Conservation (phyloP, 1,140 invertebrate genomes). For the Cyphomyrmex costatus region DNA sequence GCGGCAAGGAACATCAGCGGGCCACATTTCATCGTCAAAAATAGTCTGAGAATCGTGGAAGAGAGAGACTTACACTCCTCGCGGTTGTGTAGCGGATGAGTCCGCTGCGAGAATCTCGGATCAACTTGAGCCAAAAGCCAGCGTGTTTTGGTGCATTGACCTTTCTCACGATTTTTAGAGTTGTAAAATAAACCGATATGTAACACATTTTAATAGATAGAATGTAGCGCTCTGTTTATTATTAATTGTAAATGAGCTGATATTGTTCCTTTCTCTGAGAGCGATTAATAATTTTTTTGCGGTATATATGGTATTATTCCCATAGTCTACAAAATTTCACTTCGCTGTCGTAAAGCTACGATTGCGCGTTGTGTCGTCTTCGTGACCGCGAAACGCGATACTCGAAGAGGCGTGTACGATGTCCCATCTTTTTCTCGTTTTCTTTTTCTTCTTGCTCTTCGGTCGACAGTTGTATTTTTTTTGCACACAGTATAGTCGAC, state of each 20-base stretch:
- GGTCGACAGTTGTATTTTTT: conserved; percentile 30
- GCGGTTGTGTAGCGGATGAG: conserved; percentile 45
- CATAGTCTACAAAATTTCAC: conserved; percentile 6
- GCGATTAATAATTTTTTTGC: conserved; percentile 5
- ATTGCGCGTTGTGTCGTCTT: neutral
- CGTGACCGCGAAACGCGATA: conserved; percentile 79
- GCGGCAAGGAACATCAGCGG: conserved; percentile 52
- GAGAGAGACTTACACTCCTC: conserved; percentile 46
- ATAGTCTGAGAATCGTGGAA: conserved; percentile 81
- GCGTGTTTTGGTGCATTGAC: conserved; percentile 85
- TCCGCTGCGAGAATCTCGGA: conserved; percentile 47
- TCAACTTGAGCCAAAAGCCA: conserved; percentile 56
- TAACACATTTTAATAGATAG: neutral
- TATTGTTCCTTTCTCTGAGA: neutral
- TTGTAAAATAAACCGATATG: conserved; percentile 70
- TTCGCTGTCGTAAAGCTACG: neutral
- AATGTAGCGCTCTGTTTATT: neutral
- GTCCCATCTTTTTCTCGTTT: conserved; percentile 46
- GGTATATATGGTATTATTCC: neutral
- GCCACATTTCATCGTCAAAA: conserved; percentile 82
- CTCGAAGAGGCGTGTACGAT: conserved; percentile 64
- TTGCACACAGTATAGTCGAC: conserved; percentile 47
- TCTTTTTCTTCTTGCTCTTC: conserved; percentile 27
- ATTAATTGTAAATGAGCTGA: neutral
- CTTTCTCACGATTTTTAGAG: conserved; percentile 76